Evolutionary conservation across 2,888 invertebrate genomes (phyloP), one percentile per base, ranked within the genome.

Genomic region (Mylabris sibirica): DNA sequence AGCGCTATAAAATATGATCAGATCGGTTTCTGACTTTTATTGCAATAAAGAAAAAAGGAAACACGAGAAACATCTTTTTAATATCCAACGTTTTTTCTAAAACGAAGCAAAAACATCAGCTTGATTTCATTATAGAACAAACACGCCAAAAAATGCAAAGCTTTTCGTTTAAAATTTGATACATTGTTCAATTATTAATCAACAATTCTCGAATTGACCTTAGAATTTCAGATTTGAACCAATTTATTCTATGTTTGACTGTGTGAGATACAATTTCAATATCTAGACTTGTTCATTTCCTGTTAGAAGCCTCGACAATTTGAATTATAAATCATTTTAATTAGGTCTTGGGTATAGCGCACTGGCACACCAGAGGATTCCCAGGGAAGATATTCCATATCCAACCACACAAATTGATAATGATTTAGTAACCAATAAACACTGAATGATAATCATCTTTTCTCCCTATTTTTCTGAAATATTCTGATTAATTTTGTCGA

Each of bases 261-360:
- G 49, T 53, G 49, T 20, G 20, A 30, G 30, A 30, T 30, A 3
- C 5, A 53, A 22, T 53, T 53, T 22, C 49, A 53, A 20, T 22
- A 22, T n/a, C 17, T 41, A n/a, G n/a, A 14, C 8, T 44, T 17
- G 44, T 44, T 17, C 44, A 44, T 44, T 44, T 44, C 44, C 44
- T 17, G 6, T 5, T 17, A 3, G 44, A 17, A 44, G n/a, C n/a
- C n/a, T 44, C n/a, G n/a, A 17, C 44, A 6, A n/a, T 44, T 22
- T 53, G 49, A 53, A 53, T 53, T 53, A 53, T 53, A 20, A 53
- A 53, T 53, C 20, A 53, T 53, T 53, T 53, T 53, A 53, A 22
- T 44, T 44, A 44, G 44, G n/a, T 44, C 44, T 6, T 6, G 4
- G 44, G 17, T 44, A 17, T 3, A 38, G 14, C 14, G n/a, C 17